Base-by-base conservation (phyloP, 2,113 vertebrate genomes). In the Tylochromis polylepis region DNA sequence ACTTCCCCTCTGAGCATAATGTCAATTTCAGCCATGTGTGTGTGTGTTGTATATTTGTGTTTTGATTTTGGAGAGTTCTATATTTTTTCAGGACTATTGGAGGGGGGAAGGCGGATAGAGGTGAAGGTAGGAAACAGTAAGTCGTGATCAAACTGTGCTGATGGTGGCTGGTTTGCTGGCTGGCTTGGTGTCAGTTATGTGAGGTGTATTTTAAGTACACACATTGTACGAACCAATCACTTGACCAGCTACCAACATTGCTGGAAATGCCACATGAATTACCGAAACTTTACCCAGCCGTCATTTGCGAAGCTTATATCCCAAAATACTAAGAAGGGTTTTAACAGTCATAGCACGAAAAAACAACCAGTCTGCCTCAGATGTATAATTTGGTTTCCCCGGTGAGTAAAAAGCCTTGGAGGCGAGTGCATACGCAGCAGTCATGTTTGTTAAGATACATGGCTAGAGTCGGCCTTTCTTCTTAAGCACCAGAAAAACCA, bases 321-420 rank as follows among this genome's bases (percentile, higher is more conserved):
- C 72, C 27, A 82, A 93, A 92, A 91, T 88, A 92, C 86, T 87
- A 80, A 72, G 85, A 78, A 91, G 85, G 49, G 86, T 94, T 92
- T 94, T 91, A 90, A 88, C 88, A 95, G 91, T 93, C 94, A 90
- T 88, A 82, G 83, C 91, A 94, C 87, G 85, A 87, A 90, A 77
- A 93, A 92, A 93, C 87, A 92, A 93, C 86, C 92, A 90, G 91
- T 86, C 94, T 91, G 88, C 90, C 86, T 94, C 91, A 94, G 88
- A 94, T 95, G 94, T 94, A 94, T 94, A 96, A 96, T 94, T 95
- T 95, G 86, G 90, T 94, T 94, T 93, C 95, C 95, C 93, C 15
- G 77, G 94, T 91, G 94, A 93, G 94, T 91, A 92, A 93, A 92
- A 95, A 85, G 90, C 94, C 93, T 94, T 87, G 92, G 91, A 96